These are phyloP conservation scores for Larimichthys crocea DNA, from an alignment of 2,113 vertebrate genomes.

Conservation along the genomic window DNA sequence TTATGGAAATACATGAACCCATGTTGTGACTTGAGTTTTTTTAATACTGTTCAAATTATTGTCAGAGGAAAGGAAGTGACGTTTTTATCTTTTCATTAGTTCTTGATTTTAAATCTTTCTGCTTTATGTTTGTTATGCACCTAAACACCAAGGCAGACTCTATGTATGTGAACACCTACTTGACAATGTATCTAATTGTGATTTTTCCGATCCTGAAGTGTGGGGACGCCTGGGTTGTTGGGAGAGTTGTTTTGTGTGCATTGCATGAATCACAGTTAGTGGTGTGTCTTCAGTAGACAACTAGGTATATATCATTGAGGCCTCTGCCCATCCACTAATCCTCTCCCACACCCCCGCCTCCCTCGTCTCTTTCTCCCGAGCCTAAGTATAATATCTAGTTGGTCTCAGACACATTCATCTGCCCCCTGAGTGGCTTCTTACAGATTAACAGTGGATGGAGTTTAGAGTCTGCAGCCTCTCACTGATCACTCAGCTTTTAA, in stretches of 20 bases:
- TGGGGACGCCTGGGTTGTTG: slow-evolving; percentile 22
- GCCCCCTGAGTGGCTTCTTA: slow-evolving; percentile 70
- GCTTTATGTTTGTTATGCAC: too few species aligned
- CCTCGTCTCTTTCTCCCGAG: slow-evolving; percentile 61
- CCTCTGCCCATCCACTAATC: slow-evolving; percentile 73
- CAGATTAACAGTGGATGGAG: slow-evolving; percentile 78
- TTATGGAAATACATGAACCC: not conserved
- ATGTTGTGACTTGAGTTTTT: not conserved
- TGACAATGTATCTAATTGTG: too few species aligned
- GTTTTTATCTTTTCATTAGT: not conserved
- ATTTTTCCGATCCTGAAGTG: not conserved
- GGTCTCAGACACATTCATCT: slow-evolving; percentile 83
- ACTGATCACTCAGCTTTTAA: slow-evolving; percentile 79
- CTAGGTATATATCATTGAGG: slow-evolving; percentile 78
- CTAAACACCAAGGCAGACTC: too few species aligned
- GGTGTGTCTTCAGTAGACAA: slow-evolving; percentile 69
- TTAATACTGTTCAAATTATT: slow-evolving; percentile 12
- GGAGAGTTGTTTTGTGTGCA: slow-evolving; percentile 50
- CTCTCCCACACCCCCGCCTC: slow-evolving; percentile 66
- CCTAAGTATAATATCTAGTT: slow-evolving; percentile 76
- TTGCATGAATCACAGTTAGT: slow-evolving; percentile 73
- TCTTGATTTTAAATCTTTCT: too few species aligned
- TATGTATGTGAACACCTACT: too few species aligned
- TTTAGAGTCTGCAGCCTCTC: slow-evolving; percentile 55
- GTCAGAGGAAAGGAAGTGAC: slow-evolving; percentile 18